Percentiles rank a stretch among this genome's conserved stretches.
These are phyloP conservation scores for Pasiphila rectangulata DNA, from an alignment of 2,888 invertebrate species.

Conservation along the genomic window DNA sequence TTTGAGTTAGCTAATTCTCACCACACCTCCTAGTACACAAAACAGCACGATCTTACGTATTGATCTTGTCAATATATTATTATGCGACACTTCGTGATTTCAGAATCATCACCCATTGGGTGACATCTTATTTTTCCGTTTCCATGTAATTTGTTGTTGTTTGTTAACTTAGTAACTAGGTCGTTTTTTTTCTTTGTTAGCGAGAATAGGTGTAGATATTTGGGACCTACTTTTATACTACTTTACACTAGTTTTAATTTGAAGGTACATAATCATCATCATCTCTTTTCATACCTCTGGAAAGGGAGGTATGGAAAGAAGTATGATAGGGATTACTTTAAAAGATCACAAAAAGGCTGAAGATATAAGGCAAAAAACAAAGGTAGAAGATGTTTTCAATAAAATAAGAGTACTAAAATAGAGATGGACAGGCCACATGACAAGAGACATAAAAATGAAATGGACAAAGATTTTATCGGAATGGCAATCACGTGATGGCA, in stretches of 20 bases:
- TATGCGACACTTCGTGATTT: constrained; percentile 62
- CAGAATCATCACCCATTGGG: constrained; percentile 56
- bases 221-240: background rate
- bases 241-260: background rate
- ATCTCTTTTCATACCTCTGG: background rate
- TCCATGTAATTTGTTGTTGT: constrained; percentile 19
- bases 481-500: too few relatives aligned
- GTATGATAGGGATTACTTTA: background rate
- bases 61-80: constrained; percentile 53
- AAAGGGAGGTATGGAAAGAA: background rate
- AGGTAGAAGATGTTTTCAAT: too few relatives aligned
- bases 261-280: background rate
- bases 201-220: background rate
- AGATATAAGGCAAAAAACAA: too few relatives aligned
- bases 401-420: too few relatives aligned
- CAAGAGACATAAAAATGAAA: too few relatives aligned
- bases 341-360: too few relatives aligned
- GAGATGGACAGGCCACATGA: too few relatives aligned
- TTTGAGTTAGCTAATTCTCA: constrained; percentile 46
- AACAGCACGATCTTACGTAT: constrained; percentile 59
- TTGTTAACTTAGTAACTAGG: too few relatives aligned
- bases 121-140: constrained; percentile 42
- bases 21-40: constrained; percentile 54
- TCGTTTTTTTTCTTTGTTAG: background rate
- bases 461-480: too few relatives aligned